These are phyloP conservation scores for Leucophenga varia DNA, from an alignment of 1,140 invertebrate genomes.

Conservation along the genomic window DNA sequence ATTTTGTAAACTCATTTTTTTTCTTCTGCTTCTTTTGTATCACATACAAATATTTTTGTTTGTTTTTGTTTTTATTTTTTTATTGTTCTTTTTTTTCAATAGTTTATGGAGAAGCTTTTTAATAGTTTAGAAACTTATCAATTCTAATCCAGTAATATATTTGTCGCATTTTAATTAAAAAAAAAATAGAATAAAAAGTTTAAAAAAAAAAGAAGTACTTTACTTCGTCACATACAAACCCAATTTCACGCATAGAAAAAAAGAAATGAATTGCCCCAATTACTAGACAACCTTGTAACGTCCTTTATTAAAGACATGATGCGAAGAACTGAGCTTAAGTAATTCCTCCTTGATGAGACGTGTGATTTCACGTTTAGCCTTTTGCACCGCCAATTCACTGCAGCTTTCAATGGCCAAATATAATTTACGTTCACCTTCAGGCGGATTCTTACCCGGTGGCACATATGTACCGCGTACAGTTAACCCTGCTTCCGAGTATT, in stretches of 20 bases:
- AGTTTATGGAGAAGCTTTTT: too few relatives aligned
- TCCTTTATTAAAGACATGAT: conserved; percentile 86
- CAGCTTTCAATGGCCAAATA: conserved; percentile 99
- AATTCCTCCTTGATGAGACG: conserved; percentile 97
- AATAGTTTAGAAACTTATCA: too few relatives aligned
- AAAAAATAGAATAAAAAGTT: not conserved
- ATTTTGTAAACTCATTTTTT: too few relatives aligned
- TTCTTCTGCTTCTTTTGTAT: too few relatives aligned
- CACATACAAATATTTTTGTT: too few relatives aligned
- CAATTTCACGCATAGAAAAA: not conserved
- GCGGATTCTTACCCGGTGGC: conserved; percentile 81
- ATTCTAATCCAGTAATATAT: too few relatives aligned
- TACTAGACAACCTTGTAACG: conserved; percentile 92
- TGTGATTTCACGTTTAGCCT: conserved; percentile 98
- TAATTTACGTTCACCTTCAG: conserved; percentile 94
- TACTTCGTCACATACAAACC: not conserved
- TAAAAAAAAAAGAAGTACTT: not conserved
- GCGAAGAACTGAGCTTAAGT: conserved; percentile 83
- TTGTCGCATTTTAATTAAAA: not conserved
- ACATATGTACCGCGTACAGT: conserved; percentile 98
- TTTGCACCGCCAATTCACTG: conserved; percentile 93
- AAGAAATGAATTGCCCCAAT: not conserved
- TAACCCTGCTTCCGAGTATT: conserved; percentile 98
- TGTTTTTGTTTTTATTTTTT: not conserved
- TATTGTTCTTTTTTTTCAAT: conserved; percentile 2